phyloP scores from a whole-genome alignment of 2,888 invertebrate species.

The Eupeodes luniger region DNA sequence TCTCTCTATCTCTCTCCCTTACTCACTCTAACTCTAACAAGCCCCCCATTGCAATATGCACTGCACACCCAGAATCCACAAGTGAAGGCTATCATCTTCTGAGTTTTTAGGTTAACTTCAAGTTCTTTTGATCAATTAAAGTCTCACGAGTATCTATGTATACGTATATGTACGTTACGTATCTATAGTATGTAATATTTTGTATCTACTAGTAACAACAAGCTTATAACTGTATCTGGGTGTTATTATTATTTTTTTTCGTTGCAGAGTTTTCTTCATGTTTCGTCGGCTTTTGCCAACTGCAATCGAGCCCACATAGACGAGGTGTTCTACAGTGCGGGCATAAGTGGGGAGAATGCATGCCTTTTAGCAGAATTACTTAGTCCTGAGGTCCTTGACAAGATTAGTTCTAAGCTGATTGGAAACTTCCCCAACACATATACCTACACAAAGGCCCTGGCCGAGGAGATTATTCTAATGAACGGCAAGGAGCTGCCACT shows the following conservation, averaged over 20 bases:
- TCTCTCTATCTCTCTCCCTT: not conserved
- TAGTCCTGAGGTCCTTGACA: constrained; percentile 81
- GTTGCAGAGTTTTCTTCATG: constrained; percentile 86
- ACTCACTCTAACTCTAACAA: not conserved
- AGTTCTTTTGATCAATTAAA: constrained; percentile 73
- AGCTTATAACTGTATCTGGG: not conserved
- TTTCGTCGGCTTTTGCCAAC: constrained; percentile 89
- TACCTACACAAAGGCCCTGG: constrained; percentile 89
- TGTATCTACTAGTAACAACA: not conserved
- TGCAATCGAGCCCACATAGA: constrained; percentile 84
- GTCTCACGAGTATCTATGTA: constrained; percentile 55
- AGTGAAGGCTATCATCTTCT: constrained; percentile 60
- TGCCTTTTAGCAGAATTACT: constrained; percentile 80
- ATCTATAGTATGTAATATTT: constrained; percentile 21
- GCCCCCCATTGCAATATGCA: not conserved
- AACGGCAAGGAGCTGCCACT: constrained; percentile 87
- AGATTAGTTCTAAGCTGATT: constrained; percentile 79
- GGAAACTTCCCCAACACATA: constrained; percentile 88
- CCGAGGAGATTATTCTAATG: constrained; percentile 86
- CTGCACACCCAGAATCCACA: constrained; percentile 62
- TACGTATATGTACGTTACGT: not conserved
- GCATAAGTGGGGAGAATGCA: constrained; percentile 81
- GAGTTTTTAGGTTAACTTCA: constrained; percentile 69
- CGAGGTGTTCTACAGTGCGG: constrained; percentile 83
- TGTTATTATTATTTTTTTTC: constrained; percentile 20